phyloP scores from a whole-genome alignment of 2,797 vertebrate genomes.

The Catostomus latipinnis region DNA sequence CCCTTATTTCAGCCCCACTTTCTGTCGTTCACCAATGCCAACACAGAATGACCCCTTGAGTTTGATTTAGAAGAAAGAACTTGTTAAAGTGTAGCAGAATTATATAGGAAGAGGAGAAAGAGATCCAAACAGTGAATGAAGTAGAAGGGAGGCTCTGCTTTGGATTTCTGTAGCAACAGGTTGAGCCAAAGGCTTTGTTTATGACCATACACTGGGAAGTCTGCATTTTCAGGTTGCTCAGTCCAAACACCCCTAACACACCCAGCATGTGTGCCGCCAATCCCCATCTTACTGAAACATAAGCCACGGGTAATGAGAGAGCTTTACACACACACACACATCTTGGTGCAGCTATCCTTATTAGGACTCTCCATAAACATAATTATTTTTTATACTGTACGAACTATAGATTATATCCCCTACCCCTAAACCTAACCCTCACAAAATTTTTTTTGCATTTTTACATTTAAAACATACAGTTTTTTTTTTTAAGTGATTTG shows the following conservation, averaged over 20 bases:
- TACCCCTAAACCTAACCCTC: no score
- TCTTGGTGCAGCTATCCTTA: no score
- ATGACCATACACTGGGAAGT: slow-evolving; percentile 60
- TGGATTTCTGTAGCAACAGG: slow-evolving; percentile 47
- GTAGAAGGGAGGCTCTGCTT: slow-evolving; percentile 39
- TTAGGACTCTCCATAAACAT: no score
- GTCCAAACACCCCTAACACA: slow-evolving; percentile 31
- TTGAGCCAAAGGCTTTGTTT: slow-evolving; percentile 58
- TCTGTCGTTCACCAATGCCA: slow-evolving; percentile 58
- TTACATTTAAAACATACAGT: no score
- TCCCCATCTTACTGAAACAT: slow-evolving; percentile 73
- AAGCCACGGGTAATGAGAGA: slow-evolving; percentile 72
- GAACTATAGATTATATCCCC: no score
- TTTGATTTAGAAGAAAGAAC: slow-evolving; percentile 71
- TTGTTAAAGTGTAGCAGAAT: slow-evolving; percentile 57
- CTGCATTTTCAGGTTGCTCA: slow-evolving; percentile 36
- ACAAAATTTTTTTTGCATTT: no score
- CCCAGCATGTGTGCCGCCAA: slow-evolving; percentile 67
- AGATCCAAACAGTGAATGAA: slow-evolving; percentile 38
- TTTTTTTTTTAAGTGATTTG: no score
- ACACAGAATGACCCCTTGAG: slow-evolving; percentile 65
- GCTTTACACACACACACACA: slow-evolving; percentile 49
- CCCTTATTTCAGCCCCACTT: background rate
- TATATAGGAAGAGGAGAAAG: slow-evolving; percentile 55
- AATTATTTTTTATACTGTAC: no score